Evolutionary conservation across 2,797 vertebrate genomes (phyloP), one percentile per base, ranked within the genome.

Genomic region (Sebastolobus alascanus): DNA sequence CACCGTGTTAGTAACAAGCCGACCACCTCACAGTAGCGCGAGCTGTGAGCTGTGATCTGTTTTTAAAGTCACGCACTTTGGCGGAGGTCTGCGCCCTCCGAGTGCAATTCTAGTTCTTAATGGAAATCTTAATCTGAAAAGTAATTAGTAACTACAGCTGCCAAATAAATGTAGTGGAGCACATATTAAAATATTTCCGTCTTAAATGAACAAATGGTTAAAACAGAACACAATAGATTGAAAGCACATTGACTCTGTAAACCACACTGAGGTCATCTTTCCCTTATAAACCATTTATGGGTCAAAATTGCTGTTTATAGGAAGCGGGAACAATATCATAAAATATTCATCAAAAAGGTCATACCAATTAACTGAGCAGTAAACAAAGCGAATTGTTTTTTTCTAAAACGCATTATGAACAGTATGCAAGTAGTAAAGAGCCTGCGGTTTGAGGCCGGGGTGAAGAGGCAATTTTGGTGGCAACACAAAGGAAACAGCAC

Each of bases 341-440:
- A 87, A 86, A 82, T 56, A 73, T 60, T 81, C 31, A 80, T 84
- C 46, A 84, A 84, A 86, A 80, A 72, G 85, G 75, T 88, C 75
- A 71, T 3, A 77, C 22, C 68, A 86, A 81, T 84, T 87, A 85
- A 85, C n/a, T 59, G 61, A 78, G 82, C 68, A 67, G 69, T 76
- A 75, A 85, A 83, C 79, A 78, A 52, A 79, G 59, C 63, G 0
- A 52, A 77, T 9, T 20, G 22, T 52, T 60, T 77, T 43, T 60
- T 80, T 50, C 2, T 43, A 38, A 71, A 75, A 83, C 31, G 59
- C n/a, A 72, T 25, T 43, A 73, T 74, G 61, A 84, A 72, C 33
- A 61, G 54, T 37, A 52, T 81, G 61, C 73, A 79, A 80, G 58
- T 33, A 56, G 33, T 77, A 67, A 79, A 87, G 27, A 0, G 12